Evolutionary conservation across 1,140 invertebrate genomes (phyloP).

Genomic region (Mizuhopecten yessoensis): DNA sequence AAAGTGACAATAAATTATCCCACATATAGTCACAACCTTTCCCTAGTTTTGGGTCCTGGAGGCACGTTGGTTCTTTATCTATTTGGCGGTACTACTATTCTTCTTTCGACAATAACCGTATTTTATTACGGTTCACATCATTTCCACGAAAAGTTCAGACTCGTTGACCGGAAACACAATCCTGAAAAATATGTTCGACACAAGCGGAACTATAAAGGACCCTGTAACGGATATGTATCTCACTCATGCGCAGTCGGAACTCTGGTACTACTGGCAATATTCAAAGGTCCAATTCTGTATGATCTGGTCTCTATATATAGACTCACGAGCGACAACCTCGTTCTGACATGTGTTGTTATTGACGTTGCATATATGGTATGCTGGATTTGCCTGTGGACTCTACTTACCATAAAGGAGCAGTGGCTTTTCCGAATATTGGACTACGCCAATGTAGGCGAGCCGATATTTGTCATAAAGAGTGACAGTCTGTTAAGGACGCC

Average conservation of each 20-base stretch:
- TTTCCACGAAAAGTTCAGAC: conserved; percentile 74
- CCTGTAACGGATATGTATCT: conserved; percentile 77
- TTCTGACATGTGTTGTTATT: conserved; percentile 71
- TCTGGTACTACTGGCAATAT: conserved; percentile 70
- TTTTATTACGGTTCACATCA: conserved; percentile 78
- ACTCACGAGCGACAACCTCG: conserved; percentile 67
- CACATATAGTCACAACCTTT: conserved; percentile 62
- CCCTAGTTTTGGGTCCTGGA: conserved; percentile 61
- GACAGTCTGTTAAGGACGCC: conserved; percentile 67
- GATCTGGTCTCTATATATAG: conserved; percentile 75
- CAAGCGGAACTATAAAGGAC: conserved; percentile 64
- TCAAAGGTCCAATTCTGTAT: conserved; percentile 75
- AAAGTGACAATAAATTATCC: conserved; percentile 71
- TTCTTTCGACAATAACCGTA: conserved; percentile 73
- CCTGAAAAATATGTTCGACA: conserved; percentile 67
- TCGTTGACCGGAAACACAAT: conserved; percentile 72
- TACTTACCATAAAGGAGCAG: conserved; percentile 76
- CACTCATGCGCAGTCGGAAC: conserved; percentile 74
- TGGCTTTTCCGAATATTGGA: conserved; percentile 79
- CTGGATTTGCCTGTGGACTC: conserved; percentile 78
- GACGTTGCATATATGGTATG: conserved; percentile 77
- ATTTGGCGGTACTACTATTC: conserved; percentile 67
- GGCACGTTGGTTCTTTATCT: conserved; percentile 70
- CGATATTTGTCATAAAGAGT: conserved; percentile 70
- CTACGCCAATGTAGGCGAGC: conserved; percentile 72